phyloP scores from a whole-genome alignment of 2,888 invertebrate genomes.

The Eumerus sabulonum region DNA sequence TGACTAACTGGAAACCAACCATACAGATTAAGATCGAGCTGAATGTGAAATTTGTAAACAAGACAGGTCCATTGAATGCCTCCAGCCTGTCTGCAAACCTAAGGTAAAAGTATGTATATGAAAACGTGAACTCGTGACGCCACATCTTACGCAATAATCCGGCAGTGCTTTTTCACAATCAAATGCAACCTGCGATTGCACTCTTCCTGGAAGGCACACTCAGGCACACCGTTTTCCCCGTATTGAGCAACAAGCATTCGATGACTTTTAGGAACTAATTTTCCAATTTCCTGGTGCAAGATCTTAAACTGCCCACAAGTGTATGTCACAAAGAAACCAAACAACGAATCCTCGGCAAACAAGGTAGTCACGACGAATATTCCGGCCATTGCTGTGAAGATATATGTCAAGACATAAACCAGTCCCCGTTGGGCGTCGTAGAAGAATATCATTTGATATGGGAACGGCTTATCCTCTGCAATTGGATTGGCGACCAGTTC shows the following conservation, averaged over 20 bases:
- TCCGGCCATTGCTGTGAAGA: constrained; percentile 77
- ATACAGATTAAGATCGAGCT: constrained; percentile 78
- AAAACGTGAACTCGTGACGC: neutral
- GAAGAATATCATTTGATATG: constrained; percentile 78
- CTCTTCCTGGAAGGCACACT: constrained; percentile 60
- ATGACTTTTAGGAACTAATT: constrained; percentile 70
- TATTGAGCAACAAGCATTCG: constrained; percentile 41
- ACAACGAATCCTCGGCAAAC: constrained; percentile 77
- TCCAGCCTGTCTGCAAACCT: constrained; percentile 76
- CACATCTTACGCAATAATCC: constrained; percentile 73
- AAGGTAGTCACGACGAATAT: constrained; percentile 77
- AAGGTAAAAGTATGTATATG: constrained; percentile 10
- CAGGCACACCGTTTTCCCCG: constrained; percentile 18
- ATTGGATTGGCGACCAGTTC: constrained; percentile 71
- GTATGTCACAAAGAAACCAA: constrained; percentile 77
- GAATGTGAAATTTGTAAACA: constrained; percentile 76
- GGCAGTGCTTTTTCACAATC: constrained; percentile 74
- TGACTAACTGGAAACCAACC: constrained; percentile 78
- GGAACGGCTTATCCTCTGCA: constrained; percentile 75
- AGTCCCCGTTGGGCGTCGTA: constrained; percentile 74
- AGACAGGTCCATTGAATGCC: constrained; percentile 76
- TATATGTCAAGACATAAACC: constrained; percentile 75
- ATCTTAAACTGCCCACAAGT: constrained; percentile 77
- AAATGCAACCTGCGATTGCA: constrained; percentile 70
- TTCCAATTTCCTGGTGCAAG: constrained; percentile 74